These are phyloP conservation scores for Prinia subflava DNA, from an alignment of 2,113 vertebrate genomes.

Conservation along the genomic window DNA sequence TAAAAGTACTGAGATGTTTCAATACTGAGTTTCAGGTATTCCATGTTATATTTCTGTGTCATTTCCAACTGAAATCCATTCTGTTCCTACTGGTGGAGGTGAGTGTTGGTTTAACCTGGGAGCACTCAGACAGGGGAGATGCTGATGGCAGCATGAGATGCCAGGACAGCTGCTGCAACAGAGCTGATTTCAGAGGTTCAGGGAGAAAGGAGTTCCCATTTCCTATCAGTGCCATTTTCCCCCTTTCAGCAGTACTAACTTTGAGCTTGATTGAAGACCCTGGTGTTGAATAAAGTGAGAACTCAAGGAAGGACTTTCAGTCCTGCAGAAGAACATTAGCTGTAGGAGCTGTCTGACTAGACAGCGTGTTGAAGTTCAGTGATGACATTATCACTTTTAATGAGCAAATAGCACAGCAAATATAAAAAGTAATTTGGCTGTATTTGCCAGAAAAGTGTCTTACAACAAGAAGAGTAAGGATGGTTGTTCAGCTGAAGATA, in stretches of 20 bases:
- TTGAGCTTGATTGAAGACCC: not conserved
- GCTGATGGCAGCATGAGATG: not conserved
- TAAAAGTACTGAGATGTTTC: not conserved
- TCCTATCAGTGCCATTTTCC: not conserved
- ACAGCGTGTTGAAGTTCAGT: not conserved
- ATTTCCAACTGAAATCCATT: not conserved
- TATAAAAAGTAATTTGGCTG: not conserved
- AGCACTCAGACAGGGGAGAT: not conserved
- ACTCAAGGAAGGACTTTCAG: not conserved
- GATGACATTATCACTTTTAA: not conserved
- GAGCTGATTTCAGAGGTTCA: not conserved
- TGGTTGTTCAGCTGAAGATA: not conserved
- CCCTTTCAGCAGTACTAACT: not conserved
- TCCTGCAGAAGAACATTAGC: not conserved
- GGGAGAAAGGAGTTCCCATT: not conserved
- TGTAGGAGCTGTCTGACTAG: not conserved
- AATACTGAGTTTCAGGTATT: not conserved
- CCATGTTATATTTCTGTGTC: not conserved
- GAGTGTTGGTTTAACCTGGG: not conserved
- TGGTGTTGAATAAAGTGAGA: not conserved
- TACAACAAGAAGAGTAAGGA: not conserved
- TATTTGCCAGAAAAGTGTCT: not conserved
- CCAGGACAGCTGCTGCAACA: not conserved
- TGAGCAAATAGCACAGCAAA: not conserved
- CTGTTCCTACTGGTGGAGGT: not conserved